Conservation (phyloP, 2,113 vertebrate species). For the Eclectus roratus region DNA sequence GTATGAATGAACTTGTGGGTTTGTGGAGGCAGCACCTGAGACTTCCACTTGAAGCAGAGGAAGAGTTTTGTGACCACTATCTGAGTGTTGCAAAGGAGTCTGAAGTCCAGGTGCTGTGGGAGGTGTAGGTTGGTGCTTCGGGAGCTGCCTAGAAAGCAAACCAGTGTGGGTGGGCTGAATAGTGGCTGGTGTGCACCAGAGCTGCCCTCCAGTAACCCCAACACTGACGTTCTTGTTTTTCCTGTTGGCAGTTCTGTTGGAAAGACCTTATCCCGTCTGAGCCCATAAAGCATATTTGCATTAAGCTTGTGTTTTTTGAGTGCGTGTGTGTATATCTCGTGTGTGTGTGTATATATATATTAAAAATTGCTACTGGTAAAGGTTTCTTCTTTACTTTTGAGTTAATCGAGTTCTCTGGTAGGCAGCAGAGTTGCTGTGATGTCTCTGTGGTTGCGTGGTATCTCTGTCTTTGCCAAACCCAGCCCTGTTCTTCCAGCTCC, state of each 20-base stretch:
- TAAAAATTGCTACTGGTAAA: not conserved
- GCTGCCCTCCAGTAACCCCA: not conserved
- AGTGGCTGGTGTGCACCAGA: not conserved
- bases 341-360: not conserved
- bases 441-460: conserved; percentile 41
- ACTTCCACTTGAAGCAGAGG: not conserved
- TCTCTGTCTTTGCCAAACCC: not conserved
- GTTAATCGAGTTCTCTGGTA: conserved; percentile 38
- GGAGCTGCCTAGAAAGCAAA: conserved; percentile 27
- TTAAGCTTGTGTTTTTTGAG: not conserved
- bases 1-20: not conserved
- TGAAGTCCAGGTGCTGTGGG: not conserved
- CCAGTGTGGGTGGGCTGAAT: not conserved
- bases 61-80: not conserved
- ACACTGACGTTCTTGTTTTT: not conserved
- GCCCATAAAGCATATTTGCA: not conserved
- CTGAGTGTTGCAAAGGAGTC: not conserved
- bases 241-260: not conserved
- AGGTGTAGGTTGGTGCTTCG: not conserved
- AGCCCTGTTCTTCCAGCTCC: conserved; percentile 21
- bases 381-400: conserved; percentile 14
- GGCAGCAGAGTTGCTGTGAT: conserved; percentile 21
- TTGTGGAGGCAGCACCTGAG: not conserved
- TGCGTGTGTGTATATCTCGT: rapidly evolving
- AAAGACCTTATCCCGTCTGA: conserved; percentile 7